phyloP scores from a whole-genome alignment of 2,113 vertebrate genomes.

The Neodon shergylaensis region DNA sequence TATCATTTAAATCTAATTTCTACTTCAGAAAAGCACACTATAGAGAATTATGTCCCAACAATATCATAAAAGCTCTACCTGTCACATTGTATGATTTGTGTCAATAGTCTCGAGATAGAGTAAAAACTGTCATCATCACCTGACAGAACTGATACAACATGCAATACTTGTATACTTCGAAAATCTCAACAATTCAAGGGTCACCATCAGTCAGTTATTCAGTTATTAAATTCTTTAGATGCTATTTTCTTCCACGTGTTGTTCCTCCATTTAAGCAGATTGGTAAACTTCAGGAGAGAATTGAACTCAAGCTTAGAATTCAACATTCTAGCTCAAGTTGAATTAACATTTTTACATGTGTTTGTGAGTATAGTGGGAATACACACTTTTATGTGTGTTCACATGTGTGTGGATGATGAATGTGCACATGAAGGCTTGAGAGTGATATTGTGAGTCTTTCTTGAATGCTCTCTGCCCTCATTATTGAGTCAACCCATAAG shows the following conservation, averaged over 20 bases:
- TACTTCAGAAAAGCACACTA: background rate
- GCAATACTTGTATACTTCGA: background rate
- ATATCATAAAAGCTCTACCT: constrained; percentile 14
- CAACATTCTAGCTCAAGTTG: constrained; percentile 18
- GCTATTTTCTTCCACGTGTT: background rate
- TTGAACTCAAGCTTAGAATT: constrained; percentile 33
- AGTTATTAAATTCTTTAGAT: background rate
- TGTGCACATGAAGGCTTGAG: background rate
- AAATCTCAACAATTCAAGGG: constrained; percentile 15
- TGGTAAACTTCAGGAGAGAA: background rate
- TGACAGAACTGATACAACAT: constrained; percentile 40
- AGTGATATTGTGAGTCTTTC: background rate
- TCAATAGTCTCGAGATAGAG: background rate
- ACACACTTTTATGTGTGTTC: background rate
- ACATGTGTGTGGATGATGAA: background rate
- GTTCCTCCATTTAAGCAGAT: background rate
- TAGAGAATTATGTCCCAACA: background rate
- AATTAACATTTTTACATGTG: background rate
- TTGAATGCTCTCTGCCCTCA: background rate
- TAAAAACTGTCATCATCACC: background rate
- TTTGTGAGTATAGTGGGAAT: background rate
- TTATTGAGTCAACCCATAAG: too few relatives aligned
- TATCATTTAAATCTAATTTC: background rate
- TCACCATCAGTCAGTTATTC: constrained; percentile 6
- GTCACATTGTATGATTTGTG: background rate